Conservation (phyloP, 1,140 invertebrate species). For the Drosophila carrolli region DNA sequence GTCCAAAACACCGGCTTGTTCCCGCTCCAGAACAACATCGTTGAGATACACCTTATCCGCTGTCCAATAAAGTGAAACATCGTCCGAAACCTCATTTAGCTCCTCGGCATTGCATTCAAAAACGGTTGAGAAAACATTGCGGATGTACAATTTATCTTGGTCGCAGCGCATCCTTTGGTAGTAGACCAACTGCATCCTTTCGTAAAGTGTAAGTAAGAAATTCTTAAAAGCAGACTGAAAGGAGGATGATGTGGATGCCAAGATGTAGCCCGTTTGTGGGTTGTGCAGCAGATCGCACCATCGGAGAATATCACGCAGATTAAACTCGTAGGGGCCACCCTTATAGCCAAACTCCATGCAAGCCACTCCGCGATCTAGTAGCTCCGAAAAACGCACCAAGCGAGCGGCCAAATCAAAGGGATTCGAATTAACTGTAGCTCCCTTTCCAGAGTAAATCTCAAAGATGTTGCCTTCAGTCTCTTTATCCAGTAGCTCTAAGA, state of each 20-base stretch:
- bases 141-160: constrained; percentile 74
- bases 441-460: constrained; percentile 38
- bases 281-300: constrained; percentile 91
- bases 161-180: constrained; percentile 83
- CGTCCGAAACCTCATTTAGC: constrained; percentile 68
- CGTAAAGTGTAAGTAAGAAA: constrained; percentile 75
- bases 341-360: constrained; percentile 89
- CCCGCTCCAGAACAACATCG: constrained; percentile 69
- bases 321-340: constrained; percentile 98
- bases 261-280: constrained; percentile 64
- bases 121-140: constrained; percentile 63
- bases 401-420: constrained; percentile 86
- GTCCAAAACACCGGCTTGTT: constrained; percentile 19
- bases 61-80: constrained; percentile 81
- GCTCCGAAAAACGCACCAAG: constrained; percentile 93
- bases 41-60: constrained; percentile 74
- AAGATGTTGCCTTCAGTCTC: constrained; percentile 48
- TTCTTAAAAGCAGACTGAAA: constrained; percentile 52
- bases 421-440: not conserved
- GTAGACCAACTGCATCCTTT: constrained; percentile 83
- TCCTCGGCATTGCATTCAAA: constrained; percentile 74
- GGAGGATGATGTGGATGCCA: not conserved
- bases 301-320: constrained; percentile 96
- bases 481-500: constrained; percentile 24
- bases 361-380: constrained; percentile 88